Evolutionary conservation across 2,113 vertebrate species (phyloP), one percentile per base, ranked within the genome.

Genomic region (Pachyramphus minor): DNA sequence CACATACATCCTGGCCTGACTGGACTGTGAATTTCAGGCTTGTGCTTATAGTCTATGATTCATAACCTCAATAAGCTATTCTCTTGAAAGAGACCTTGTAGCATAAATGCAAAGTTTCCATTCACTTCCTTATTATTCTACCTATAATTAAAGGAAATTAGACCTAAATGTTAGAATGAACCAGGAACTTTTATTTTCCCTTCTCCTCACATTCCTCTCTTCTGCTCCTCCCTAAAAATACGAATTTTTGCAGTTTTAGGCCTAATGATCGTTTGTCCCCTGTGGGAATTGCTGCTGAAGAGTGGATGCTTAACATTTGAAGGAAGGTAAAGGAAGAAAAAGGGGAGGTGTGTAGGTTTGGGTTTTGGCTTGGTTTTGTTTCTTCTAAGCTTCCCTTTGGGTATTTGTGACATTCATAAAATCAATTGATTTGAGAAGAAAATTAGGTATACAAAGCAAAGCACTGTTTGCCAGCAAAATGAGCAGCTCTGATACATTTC

Each of bases 401-500:
- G 6, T 64, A 60, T 68, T 89, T 73, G 41, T 79, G 62, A 56
- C n/a, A 56, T 66, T 60, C 8, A 39, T 56, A 72, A 84, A 92
- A 89, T 35, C 20, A 52, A 1, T 44, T 78, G 64, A 78, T 35
- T 47, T 41, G 28, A 49, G 41, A 27, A 47, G 59, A 60, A 62
- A 42, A 75, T 60, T 5, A 5, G 39, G 23, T 72, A 30, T 75
- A 24, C 60, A 68, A 84, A 90, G 60, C 15, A 22, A 93, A 92
- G 15, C 31, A 63, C 19, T 90, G 47, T 90, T 94, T 94, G 82
- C 42, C 85, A 90, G 96, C 83, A 78, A 94, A 96, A 89, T 81
- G 96, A 96, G 86, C 94, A 96, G 58, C 90, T 58, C 84, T 59
- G 56, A 59, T 96, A 12, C 47, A 88, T 90, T 96, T 84, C 83